Evolutionary conservation across 2,113 vertebrate genomes (phyloP).

Genomic region (Nothoprocta pentlandii): DNA sequence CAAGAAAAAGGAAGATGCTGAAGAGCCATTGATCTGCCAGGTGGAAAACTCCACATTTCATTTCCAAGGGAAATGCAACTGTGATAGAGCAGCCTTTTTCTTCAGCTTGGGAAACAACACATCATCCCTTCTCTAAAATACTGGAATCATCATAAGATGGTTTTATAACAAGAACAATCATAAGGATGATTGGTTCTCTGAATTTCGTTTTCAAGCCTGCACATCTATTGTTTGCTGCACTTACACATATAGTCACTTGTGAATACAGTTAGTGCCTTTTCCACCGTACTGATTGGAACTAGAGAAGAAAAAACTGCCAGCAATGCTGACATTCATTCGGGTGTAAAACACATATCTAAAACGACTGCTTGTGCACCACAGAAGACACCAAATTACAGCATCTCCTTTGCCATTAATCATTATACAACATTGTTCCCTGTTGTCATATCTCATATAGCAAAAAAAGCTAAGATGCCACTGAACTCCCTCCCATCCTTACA

Average conservation of each 20-base stretch:
- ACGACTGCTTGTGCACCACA: not conserved
- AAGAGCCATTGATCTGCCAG: slow-evolving; percentile 38
- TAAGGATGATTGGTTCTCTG: not conserved
- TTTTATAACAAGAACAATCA: slow-evolving; percentile 24
- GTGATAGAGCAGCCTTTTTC: not conserved
- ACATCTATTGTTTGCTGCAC: not conserved
- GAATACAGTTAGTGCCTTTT: not conserved
- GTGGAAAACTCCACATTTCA: slow-evolving; percentile 30
- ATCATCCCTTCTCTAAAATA: slow-evolving; percentile 11
- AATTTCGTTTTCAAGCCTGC: not conserved
- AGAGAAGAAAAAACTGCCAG: not conserved
- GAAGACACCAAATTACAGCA: not conserved
- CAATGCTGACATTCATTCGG: not conserved
- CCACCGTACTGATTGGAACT: not conserved
- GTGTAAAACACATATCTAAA: not conserved
- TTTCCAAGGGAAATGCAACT: not conserved
- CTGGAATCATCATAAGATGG: not conserved
- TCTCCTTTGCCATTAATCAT: not conserved
- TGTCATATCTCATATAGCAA: not conserved
- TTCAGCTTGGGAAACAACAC: not conserved
- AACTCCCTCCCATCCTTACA: not conserved
- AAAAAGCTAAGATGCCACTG: not conserved
- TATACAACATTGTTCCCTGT: not conserved
- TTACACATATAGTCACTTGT: not conserved
- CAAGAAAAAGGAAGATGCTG: not conserved